Base-by-base conservation (phyloP, 2,797 vertebrate genomes). In the Artibeus lituratus region DNA sequence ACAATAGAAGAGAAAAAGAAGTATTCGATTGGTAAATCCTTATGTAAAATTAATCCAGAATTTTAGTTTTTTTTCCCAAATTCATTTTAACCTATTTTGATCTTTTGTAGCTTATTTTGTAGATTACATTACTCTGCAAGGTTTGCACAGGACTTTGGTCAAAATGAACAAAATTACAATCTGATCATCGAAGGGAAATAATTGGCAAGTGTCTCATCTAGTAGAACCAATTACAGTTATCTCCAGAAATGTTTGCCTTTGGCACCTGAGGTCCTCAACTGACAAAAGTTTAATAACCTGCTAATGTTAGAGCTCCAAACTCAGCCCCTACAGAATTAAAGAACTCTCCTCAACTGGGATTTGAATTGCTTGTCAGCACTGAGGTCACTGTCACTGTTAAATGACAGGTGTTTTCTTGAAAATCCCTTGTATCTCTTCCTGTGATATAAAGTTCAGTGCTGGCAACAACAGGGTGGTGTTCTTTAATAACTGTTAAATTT, bases 371-470 rank as follows among this genome's bases (percentile, higher is more conserved):
- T 98, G 98, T 99, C 99, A 98, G 98, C 99, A 98, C 99, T 99
- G 99, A 99, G 99, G 98, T 99, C 99, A 98, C 98, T 99, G 98
- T 99, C 99, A 98, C 98, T 99, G 98, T 98, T 99, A 99, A 99
- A 99, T 99, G 99, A 99, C 99, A 99, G 99, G 99, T 99, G 99
- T 99, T 99, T 99, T 99, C 98, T 99, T 99, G 99, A 98, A 99
- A 99, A 99, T 99, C 98, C 98, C 99, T 99, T 98, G 98, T 98
- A 99, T 99, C 98, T 98, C 98, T 99, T 96, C 98, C 97, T 97
- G 97, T 97, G 97, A 98, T 98, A 97, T 97, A 96, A 98, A 99
- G 99, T 99, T 99, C 98, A 98, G 98, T 98, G 98, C 98, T 98
- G 98, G 98, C 98, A 98, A 95, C 98, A 98, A 98, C 98, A 98